These are phyloP conservation scores for Dromius quadrimaculatus DNA, from an alignment of 2,888 invertebrate genomes.

Conservation along the genomic window DNA sequence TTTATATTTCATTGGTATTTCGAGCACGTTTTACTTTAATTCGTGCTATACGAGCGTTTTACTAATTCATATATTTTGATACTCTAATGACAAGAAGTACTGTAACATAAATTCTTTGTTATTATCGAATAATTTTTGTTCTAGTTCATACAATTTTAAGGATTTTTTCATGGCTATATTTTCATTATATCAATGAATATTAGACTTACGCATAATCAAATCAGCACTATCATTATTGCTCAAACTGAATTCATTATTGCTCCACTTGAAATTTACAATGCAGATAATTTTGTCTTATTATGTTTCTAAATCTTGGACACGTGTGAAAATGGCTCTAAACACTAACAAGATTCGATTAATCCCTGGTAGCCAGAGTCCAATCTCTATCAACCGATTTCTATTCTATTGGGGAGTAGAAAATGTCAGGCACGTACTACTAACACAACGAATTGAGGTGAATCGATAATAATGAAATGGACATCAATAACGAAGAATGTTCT, in stretches of 20 bases:
- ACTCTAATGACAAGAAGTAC: neutral
- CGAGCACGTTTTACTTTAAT: constrained; percentile 29
- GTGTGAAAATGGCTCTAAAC: neutral
- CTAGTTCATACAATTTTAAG: no score
- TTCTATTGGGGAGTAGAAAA: neutral
- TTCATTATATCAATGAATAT: no score
- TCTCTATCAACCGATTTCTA: constrained; percentile 12
- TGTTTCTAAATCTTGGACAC: no score
- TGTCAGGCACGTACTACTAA: neutral
- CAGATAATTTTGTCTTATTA: no score
- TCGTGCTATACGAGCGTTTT: constrained; percentile 6
- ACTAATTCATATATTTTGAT: constrained; percentile 14
- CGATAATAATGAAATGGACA: neutral
- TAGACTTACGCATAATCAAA: no score
- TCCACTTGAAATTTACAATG: no score
- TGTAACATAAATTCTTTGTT: no score
- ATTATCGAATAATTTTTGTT: no score
- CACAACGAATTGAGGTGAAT: constrained; percentile 11
- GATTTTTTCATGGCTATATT: no score
- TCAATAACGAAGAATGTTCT: constrained; percentile 30
- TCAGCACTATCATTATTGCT: no score
- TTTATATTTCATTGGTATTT: constrained; percentile 14
- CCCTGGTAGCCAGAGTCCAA: neutral
- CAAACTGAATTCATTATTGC: no score
- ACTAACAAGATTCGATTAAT: constrained; percentile 12